Evolutionary conservation across 2,113 vertebrate species (phyloP).

Genomic region (Melospiza melodia): DNA sequence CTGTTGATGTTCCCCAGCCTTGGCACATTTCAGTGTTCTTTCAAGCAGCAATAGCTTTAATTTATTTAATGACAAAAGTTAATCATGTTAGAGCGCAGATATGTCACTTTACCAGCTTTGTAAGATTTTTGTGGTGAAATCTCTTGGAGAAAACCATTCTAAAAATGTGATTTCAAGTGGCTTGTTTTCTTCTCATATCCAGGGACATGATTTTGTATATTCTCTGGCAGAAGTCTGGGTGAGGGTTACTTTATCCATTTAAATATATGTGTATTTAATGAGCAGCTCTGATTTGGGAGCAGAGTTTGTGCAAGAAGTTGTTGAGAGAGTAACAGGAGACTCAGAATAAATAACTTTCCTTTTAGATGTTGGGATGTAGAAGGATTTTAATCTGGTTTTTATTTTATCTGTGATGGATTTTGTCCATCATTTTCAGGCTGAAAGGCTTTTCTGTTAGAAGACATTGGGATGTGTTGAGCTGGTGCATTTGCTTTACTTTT

Average conservation of each 20-base stretch:
- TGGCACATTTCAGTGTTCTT: neutral
- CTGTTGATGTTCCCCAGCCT: neutral
- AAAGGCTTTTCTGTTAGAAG: neutral
- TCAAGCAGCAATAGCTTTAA: conserved; percentile 1
- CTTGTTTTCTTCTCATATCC: neutral
- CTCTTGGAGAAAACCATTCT: neutral
- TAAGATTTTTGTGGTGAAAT: neutral
- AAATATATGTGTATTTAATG: neutral
- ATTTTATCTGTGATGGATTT: neutral
- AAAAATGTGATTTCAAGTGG: neutral
- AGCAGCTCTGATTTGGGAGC: neutral
- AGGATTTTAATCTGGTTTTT: neutral
- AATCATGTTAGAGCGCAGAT: neutral
- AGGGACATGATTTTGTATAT: neutral
- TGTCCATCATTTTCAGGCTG: neutral
- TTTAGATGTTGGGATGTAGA: neutral
- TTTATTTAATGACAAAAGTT: conserved; percentile 42
- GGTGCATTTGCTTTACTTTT: neutral
- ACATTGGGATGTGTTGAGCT: neutral
- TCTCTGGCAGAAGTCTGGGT: neutral
- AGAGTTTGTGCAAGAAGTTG: neutral
- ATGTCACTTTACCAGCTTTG: conserved; percentile 11
- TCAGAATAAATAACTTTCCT: neutral
- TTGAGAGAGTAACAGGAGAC: neutral
- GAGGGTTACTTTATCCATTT: neutral